Percentiles rank a stretch among this genome's conserved stretches.
phyloP scores from a whole-genome alignment of 2,113 vertebrate genomes.

The Chloropsis cyanopogon region DNA sequence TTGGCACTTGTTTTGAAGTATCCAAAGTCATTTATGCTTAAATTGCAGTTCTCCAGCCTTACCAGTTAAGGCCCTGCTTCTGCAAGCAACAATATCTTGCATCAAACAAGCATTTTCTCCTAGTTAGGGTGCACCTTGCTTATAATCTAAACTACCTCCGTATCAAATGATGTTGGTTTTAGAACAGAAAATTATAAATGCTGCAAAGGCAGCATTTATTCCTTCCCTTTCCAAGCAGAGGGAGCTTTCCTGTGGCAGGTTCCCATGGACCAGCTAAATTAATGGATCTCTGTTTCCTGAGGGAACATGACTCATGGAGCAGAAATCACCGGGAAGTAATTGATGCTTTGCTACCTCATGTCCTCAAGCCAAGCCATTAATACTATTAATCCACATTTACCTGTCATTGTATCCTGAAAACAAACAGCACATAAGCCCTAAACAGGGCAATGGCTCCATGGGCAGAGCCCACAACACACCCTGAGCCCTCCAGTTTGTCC shows the following conservation, averaged over 20 bases:
- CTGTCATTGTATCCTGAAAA: not conserved
- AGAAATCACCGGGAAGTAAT: not conserved
- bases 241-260: not conserved
- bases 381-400: not conserved
- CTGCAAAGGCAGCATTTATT: not conserved
- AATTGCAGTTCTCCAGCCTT: not conserved
- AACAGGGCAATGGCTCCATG: not conserved
- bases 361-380: not conserved
- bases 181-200: not conserved
- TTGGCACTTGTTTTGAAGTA: not conserved
- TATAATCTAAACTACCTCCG: not conserved
- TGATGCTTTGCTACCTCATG: not conserved
- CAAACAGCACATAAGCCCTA: not conserved
- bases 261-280: not conserved
- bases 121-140: not conserved
- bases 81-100: not conserved
- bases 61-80: not conserved
- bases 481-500: not conserved
- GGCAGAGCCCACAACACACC: not conserved
- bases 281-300: not conserved
- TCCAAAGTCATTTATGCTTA: not conserved
- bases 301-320: rapidly evolving
- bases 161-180: not conserved
- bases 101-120: not conserved
- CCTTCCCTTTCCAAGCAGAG: not conserved